Percentiles rank a stretch among this genome's conserved stretches.
These are phyloP conservation scores for Acrocera orbiculus DNA, from an alignment of 2,888 invertebrate genomes.

Conservation along the genomic window DNA sequence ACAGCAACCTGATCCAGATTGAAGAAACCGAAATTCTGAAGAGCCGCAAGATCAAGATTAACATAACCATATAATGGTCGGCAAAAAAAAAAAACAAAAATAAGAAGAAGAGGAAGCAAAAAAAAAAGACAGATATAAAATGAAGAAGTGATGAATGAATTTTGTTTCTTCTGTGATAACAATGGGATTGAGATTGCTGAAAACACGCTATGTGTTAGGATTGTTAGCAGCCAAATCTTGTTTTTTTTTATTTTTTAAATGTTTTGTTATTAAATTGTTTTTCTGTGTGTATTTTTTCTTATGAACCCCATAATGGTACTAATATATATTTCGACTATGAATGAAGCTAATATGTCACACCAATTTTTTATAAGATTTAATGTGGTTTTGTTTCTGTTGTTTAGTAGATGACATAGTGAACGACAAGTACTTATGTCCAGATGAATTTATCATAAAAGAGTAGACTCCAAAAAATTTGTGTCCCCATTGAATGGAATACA, in stretches of 20 bases:
- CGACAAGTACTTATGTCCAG: neutral
- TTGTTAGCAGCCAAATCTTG: neutral
- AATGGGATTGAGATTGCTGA: neutral
- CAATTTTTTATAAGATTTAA: constrained; percentile 10
- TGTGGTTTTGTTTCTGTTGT: constrained; percentile 5
- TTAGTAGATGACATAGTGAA: neutral
- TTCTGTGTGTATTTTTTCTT: neutral
- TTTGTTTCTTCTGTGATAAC: constrained; percentile 4
- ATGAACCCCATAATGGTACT: constrained; percentile 2
- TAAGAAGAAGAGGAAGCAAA: no score
- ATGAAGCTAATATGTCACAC: constrained; percentile 9
- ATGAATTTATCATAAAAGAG: no score
- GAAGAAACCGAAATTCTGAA: constrained; percentile 5
- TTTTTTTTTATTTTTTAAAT: neutral
- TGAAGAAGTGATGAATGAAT: constrained; percentile 10
- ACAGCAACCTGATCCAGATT: no score
- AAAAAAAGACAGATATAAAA: no score
- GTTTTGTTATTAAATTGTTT: neutral
- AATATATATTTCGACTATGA: constrained; percentile 5
- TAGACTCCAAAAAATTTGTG: constrained; percentile 7
- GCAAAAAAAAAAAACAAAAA: constrained; percentile 9
- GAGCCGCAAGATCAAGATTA: constrained; percentile 9
- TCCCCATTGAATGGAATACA: constrained; percentile 7
- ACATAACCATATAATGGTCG: constrained; percentile 7
- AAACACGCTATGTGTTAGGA: constrained; percentile 1